A percentile compares a stretch with the other conserved stretches of the same genome.
Evolutionary conservation across 2,797 vertebrate species (phyloP).

Genomic region (Alexandromys oeconomus): DNA sequence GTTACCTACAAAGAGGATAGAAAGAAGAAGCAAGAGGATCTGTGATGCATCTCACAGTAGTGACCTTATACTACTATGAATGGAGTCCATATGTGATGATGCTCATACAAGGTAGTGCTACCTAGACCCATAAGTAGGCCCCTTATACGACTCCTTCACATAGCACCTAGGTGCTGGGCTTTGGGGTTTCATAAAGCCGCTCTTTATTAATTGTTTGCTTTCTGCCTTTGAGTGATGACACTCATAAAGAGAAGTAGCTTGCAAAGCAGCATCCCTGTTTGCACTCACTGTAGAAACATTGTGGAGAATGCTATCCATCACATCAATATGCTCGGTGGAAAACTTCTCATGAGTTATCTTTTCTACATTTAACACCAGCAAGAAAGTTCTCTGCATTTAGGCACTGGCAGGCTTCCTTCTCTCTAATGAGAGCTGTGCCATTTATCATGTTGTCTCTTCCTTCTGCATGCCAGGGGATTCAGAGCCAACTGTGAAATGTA

Average conservation of each 20-base stretch:
- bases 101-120: no score
- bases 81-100: not conserved
- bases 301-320: not conserved
- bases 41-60: not conserved
- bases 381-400: conserved; percentile 30
- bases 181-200: not conserved
- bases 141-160: no score
- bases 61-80: not conserved
- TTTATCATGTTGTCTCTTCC: conserved; percentile 46
- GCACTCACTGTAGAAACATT: conserved; percentile 22
- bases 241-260: not conserved
- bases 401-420: conserved; percentile 9
- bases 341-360: conserved; percentile 30
- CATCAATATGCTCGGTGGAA: conserved; percentile 4
- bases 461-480: not conserved
- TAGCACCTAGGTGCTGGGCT: not conserved
- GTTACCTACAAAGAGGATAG: not conserved
- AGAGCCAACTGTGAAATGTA: conserved; percentile 36
- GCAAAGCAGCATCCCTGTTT: not conserved
- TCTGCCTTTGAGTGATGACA: not conserved
- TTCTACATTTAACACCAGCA: conserved; percentile 42
- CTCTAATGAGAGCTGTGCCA: not conserved
- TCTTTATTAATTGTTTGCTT: not conserved
- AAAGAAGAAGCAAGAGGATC: not conserved
- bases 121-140: not conserved